Evolutionary conservation across 2,888 invertebrate species (phyloP).

Genomic region (Chrysodeixis includens): DNA sequence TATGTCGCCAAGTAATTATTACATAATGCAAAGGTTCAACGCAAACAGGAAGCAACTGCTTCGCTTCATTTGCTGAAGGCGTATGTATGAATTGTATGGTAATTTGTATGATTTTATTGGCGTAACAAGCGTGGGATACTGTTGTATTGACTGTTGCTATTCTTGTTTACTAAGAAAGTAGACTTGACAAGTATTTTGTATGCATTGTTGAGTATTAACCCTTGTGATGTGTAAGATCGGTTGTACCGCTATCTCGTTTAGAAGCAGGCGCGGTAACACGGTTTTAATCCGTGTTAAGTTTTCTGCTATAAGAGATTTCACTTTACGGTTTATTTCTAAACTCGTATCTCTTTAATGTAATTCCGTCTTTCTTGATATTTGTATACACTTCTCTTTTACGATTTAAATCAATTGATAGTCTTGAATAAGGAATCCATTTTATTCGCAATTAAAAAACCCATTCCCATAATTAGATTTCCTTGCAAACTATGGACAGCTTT

Average conservation of each 20-base stretch:
- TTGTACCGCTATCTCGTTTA: conserved; percentile 35
- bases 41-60: conserved; percentile 75
- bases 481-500: no score
- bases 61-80: conserved; percentile 76
- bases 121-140: conserved; percentile 77
- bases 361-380: background rate
- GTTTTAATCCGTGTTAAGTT: conserved; percentile 38
- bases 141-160: conserved; percentile 48
- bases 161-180: conserved; percentile 39
- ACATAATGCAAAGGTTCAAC: conserved; percentile 51
- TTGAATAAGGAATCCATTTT: no score
- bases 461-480: no score
- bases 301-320: conserved; percentile 46
- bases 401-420: no score
- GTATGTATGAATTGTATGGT: conserved; percentile 81
- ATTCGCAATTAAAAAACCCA: no score
- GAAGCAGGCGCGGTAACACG: conserved; percentile 49
- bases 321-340: conserved; percentile 23
- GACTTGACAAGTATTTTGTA: conserved; percentile 28
- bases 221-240: conserved; percentile 33
- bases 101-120: conserved; percentile 77
- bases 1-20: conserved; percentile 58
- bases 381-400: no score
- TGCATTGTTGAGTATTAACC: conserved; percentile 32
- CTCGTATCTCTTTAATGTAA: background rate